Evolutionary conservation across 2,797 vertebrate species (phyloP), one percentile per base, ranked within the genome.

Genomic region (Anableps anableps): DNA sequence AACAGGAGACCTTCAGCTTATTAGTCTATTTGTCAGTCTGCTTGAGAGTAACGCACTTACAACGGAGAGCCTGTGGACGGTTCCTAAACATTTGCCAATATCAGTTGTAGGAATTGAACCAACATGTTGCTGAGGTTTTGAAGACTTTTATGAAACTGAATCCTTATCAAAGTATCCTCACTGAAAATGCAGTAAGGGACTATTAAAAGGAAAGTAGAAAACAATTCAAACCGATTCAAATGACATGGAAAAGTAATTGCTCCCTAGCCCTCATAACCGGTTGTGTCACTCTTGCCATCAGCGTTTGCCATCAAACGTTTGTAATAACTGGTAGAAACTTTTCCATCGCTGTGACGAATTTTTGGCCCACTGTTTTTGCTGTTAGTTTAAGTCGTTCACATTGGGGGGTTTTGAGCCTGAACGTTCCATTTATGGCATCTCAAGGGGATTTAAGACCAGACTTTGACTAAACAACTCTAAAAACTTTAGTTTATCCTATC

Each of bases 1-100:
- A 88, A 88, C 89, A 75, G 45, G 79, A 79, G 82, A 88, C 84
- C 82, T 80, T 62, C 45, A 75, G 82, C 81, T 91, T 83, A 91
- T 83, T 82, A 51, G 74, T 85, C 81, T 87, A 83, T 87, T 90
- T 88, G 41, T 77, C 43, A 77, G 83, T 86, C 85, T 86, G 85
- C 55, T 79, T 80, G 48, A 90, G 60, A 80, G 75, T 77, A 70
- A 78, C 75, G 75, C 29, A 14, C 74, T 78, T 86, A 87, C 80
- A 64, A 77, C 66, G 75, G 70, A 86, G 43, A 83, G 38, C 31
- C 72, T 29, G 50, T 64, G 50, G 62, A 89, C 23, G 68, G 36
- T 38, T 48, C 29, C 45, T 77, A 73, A 72, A 64, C 34, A 21
- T 36, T 9, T 21, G 51, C 43, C 75, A n/a, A 79, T 70, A 43